A percentile compares a stretch with the other conserved stretches of the same genome.
Conservation (phyloP, 2,888 invertebrate species). For the Chrysolina oricalcia region DNA sequence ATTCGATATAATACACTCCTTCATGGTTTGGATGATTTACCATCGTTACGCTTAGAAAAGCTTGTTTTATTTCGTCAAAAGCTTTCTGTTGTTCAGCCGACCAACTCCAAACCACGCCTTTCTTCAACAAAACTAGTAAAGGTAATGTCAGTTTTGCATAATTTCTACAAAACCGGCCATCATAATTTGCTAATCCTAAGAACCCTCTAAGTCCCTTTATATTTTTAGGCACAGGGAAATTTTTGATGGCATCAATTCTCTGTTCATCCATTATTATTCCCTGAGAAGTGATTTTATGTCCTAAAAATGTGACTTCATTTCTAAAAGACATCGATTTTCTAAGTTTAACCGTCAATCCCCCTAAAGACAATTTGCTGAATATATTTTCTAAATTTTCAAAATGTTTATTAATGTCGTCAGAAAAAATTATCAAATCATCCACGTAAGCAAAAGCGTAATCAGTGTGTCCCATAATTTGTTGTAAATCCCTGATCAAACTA, state of each 20-base stretch:
- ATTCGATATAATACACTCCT: no score
- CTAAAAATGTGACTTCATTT: no score
- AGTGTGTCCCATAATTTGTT: constrained; percentile 21
- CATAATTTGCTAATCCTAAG: constrained; percentile 13
- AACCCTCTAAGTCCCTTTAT: background rate
- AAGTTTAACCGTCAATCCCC: constrained; percentile 19
- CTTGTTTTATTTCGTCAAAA: no score
- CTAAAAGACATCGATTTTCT: background rate
- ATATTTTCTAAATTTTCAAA: constrained; percentile 25
- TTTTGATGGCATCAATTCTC: background rate
- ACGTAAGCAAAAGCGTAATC: no score
- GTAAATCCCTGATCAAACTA: constrained; percentile 7
- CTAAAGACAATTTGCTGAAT: constrained; percentile 26
- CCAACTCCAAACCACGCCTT: constrained; percentile 14
- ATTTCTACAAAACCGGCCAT: constrained; percentile 13
- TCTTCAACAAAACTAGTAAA: constrained; percentile 7
- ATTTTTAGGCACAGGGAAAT: no score
- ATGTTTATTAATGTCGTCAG: constrained; percentile 33
- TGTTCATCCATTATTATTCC: constrained; percentile 3
- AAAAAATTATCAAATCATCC: constrained; percentile 23
- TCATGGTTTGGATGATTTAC: no score
- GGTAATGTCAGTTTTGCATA: constrained; percentile 7
- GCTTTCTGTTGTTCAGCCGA: background rate
- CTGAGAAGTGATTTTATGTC: no score
- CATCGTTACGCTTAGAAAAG: no score